Evolutionary conservation across 1,140 invertebrate genomes (phyloP), one percentile per base, ranked within the genome.

Genomic region (Macrocentrus cingulum): DNA sequence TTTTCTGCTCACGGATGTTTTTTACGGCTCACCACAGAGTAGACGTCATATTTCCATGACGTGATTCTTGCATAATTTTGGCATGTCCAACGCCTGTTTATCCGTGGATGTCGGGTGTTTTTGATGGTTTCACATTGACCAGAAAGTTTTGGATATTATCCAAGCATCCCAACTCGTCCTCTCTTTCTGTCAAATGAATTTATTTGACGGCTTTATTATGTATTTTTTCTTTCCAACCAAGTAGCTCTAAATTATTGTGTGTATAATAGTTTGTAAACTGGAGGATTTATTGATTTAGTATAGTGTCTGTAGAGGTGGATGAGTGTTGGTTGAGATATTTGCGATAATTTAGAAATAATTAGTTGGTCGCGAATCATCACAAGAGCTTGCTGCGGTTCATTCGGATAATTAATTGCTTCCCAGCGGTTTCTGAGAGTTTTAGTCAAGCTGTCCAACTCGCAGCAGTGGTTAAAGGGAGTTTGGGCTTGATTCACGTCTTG

Each of bases 371-470:
- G 49, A 20, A 52, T 52, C 15, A 49, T 44, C 50, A 52, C 41
- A 45, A 32, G 23, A 16, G 11, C 25, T 53, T 22, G 32, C 29
- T 19, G 48, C 22, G 42, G 51, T 50, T 57, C 45, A 49, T 42
- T 48, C 56, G 13, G 36, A 48, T 53, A 59, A 59, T 59, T 51
- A 59, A 59, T 59, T 59, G 37, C 57, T 42, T 25, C 20, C 50
- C 49, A 46, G 19, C 39, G 19, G 49, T 45, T 29, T 59, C 50
- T 32, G 36, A 32, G 46, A 19, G 50, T 42, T 32, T 59, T 59
- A 59, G 48, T 44, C 49, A 16, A 54, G 52, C 41, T 54, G 25
- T 25, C 19, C 37, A 22, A 54, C 39, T 39, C 45, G n/a, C 7
- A 6, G 8, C 41, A 41, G 52, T 23, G n/a, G 39, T 3, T 34